Base-by-base conservation (phyloP, 1,140 invertebrate species). In the Brevipalpus yothersi region DNA sequence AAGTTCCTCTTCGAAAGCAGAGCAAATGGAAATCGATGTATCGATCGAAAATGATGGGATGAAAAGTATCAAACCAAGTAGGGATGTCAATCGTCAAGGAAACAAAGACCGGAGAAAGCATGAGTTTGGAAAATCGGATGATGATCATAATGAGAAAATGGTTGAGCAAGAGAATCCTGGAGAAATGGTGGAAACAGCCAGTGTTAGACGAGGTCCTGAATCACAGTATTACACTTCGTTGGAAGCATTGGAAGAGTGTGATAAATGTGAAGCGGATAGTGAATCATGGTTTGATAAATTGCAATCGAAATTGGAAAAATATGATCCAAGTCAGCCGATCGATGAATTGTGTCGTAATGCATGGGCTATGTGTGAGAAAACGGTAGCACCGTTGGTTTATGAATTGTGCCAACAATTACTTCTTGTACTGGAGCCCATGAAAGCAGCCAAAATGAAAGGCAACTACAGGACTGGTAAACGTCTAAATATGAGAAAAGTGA, bases 391-490 rank as follows among this genome's bases (percentile, higher is more conserved):
- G 13, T 71, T 91, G 7, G 82, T 93, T 0, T 79, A 89, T 58
- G 85, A 95, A 62, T 74, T 99, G 9, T 91, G 89, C 64, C 92
- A 98, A 72, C 84, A 94, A 67, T 73, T 99, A 40, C 74, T 93
- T 56, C 75, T 98, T 0, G 83, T 98, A 45, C 73, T 99, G 15
- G 92, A 98, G 74, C 94, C 94, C 1, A 93, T 90, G 0, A 82
- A 88, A 67, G 84, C 89, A 0, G 83, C 90, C 0, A 80, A 88
- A 64, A 19, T 58, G 23, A 86, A 84, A 64, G 89, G 89, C 63
- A 94, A 98, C 72, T 99, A 93, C 69, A 78, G 90, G 60, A 97
- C 90, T 2, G 95, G 95, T 8, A 87, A 90, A 65, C 76, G 95
- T 41, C 82, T 99, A 19, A 99, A 98, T 71, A 98, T 99, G 93